Base-by-base conservation (phyloP, 2,797 vertebrate species). In the Anas acuta region DNA sequence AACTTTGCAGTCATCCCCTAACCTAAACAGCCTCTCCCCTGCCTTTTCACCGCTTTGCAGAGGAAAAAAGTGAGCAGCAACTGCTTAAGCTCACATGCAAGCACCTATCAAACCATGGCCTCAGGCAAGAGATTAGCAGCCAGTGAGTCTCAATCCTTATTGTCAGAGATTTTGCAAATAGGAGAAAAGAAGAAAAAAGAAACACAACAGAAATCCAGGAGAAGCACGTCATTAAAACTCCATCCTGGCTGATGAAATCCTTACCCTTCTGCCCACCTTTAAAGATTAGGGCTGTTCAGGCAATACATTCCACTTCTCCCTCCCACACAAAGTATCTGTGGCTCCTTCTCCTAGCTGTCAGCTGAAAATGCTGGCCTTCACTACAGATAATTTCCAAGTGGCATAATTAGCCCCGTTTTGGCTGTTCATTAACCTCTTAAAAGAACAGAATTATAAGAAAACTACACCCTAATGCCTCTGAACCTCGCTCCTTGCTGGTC, bases 341-440 rank as follows among this genome's bases (percentile, higher is more conserved):
- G 58, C 78, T 91, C 57, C 22, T 84, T 66, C 72, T 85, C 30
- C 37, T 56, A 20, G 58, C 57, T 74, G 66, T 26, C 61, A 94
- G 65, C 45, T 92, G 86, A 86, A 96, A 84, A 75, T 3, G 2
- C 2, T 85, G 53, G 51, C 64, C 39, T 82, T 67, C 49, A 47
- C 18, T 53, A 64, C 13, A 83, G 35, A 61, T 35, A 54, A 87
- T 43, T 84, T 93, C 49, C 58, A 90, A 90, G 56, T 56, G 32
- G 19, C 30, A 43, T n/a, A 75, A 91, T 84, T 64, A 92, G 51
- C 62, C 75, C 6, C 32, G 35, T 54, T 87, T 73, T 28, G 66
- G 41, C 51, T 73, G 51, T 84, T 74, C 79, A 89, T 82, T 83
- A 84, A 87, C 33, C 58, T 84, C 41, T 69, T 37, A 88, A 33